A percentile compares a stretch with the other conserved stretches of the same genome.
These are phyloP conservation scores for Notarius quadriscutis DNA, from an alignment of 2,113 vertebrate species.

Conservation along the genomic window DNA sequence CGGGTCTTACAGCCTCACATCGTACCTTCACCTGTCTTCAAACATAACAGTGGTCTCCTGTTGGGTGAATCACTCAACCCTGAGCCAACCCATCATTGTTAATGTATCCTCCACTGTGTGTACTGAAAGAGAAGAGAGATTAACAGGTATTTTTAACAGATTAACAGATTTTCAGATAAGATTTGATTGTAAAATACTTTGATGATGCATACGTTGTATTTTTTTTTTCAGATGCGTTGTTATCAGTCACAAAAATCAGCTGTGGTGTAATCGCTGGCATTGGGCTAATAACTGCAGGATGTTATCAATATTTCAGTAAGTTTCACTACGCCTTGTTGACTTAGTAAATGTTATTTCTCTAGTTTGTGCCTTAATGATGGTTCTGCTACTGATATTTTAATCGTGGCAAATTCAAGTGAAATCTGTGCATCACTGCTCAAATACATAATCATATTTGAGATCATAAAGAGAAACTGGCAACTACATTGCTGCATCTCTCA, in stretches of 20 bases:
- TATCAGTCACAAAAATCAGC: not conserved
- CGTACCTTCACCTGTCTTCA: conserved; percentile 35
- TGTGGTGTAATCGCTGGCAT: not conserved
- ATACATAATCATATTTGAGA: not conserved
- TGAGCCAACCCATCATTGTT: conserved; percentile 32
- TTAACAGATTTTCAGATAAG: not conserved
- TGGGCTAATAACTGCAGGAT: conserved; percentile 3
- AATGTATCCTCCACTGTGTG: conserved; percentile 33
- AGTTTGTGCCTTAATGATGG: not conserved
- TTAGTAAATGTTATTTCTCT: not conserved
- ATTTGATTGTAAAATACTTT: not conserved
- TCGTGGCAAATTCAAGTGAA: not conserved
- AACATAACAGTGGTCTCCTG: conserved; percentile 35
- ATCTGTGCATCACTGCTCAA: not conserved
- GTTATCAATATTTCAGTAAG: not conserved
- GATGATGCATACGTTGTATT: not conserved
- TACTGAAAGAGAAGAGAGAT: not conserved
- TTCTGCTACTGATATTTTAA: not conserved
- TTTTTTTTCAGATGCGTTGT: not conserved
- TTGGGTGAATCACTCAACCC: conserved; percentile 54
- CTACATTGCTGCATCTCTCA: not conserved
- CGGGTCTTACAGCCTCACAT: conserved; percentile 34
- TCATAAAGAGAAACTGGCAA: not conserved
- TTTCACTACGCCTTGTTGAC: not conserved
- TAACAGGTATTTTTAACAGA: not conserved